Evolutionary conservation across 2,113 vertebrate genomes (phyloP).

Genomic region (Willisornis vidua): DNA sequence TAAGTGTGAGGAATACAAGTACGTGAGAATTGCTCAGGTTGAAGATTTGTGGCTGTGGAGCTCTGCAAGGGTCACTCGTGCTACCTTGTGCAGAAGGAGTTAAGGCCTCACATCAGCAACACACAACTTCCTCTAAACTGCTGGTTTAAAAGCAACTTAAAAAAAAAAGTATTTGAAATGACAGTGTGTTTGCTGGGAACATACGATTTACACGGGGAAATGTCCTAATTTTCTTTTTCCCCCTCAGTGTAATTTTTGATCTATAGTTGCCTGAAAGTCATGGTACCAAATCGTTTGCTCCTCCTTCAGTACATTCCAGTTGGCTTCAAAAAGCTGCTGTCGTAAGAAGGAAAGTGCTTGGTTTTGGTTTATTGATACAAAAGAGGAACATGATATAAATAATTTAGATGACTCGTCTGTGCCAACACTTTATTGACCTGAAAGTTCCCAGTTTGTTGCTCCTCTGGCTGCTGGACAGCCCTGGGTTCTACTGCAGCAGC

Average conservation of each 20-base stretch:
- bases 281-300: not conserved
- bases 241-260: not conserved
- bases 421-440: not conserved
- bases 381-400: conserved; percentile 56
- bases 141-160: not conserved
- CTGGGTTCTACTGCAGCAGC: not conserved
- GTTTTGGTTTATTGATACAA: conserved; percentile 11
- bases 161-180: not conserved
- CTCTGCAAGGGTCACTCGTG: not conserved
- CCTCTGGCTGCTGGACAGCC: not conserved
- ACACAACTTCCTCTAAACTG: conserved; percentile 30
- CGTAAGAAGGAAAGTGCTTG: conserved; percentile 40
- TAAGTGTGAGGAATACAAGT: not conserved
- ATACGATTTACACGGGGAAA: not conserved
- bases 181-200: not conserved
- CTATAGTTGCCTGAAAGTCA: not conserved
- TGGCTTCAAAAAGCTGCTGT: not conserved
- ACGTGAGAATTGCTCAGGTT: rapidly evolving
- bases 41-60: not conserved
- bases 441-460: not conserved
- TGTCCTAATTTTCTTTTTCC: not conserved
- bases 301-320: not conserved
- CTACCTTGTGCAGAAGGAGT: not conserved
- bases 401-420: not conserved
- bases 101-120: not conserved